phyloP scores from a whole-genome alignment of 2,888 invertebrate genomes.

The Nephrotoma appendiculata region DNA sequence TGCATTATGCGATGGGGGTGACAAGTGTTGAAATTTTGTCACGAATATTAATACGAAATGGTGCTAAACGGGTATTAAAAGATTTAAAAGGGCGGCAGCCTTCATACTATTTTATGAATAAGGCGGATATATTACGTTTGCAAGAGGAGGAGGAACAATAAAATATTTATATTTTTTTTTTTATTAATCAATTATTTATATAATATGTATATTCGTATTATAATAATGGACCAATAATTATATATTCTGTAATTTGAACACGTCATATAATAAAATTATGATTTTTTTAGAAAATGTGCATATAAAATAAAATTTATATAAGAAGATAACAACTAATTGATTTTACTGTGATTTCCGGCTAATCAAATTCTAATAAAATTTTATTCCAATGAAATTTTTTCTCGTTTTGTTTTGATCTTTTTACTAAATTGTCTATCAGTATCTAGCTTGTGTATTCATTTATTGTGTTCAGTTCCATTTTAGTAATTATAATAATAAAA shows the following conservation, averaged over 20 bases:
- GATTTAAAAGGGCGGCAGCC: conserved; percentile 82
- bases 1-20: conserved; percentile 86
- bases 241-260: neutral
- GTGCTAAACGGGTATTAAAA: conserved; percentile 68
- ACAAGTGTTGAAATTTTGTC: conserved; percentile 71
- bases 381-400: neutral
- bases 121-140: conserved; percentile 68
- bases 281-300: neutral
- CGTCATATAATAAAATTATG: neutral
- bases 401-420: neutral
- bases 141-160: conserved; percentile 63
- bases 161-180: neutral
- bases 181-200: neutral
- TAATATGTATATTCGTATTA: neutral
- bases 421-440: neutral
- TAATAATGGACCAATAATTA: neutral
- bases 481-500: too few species aligned
- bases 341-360: too few species aligned
- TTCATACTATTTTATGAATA: conserved; percentile 85
- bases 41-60: conserved; percentile 63
- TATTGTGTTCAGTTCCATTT: too few species aligned
- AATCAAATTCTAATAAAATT: neutral
- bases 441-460: too few species aligned
- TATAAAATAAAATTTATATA: neutral
- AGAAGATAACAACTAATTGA: too few species aligned